Evolutionary conservation across 2,113 vertebrate genomes (phyloP).

Genomic region (Oceanodroma tethys): DNA sequence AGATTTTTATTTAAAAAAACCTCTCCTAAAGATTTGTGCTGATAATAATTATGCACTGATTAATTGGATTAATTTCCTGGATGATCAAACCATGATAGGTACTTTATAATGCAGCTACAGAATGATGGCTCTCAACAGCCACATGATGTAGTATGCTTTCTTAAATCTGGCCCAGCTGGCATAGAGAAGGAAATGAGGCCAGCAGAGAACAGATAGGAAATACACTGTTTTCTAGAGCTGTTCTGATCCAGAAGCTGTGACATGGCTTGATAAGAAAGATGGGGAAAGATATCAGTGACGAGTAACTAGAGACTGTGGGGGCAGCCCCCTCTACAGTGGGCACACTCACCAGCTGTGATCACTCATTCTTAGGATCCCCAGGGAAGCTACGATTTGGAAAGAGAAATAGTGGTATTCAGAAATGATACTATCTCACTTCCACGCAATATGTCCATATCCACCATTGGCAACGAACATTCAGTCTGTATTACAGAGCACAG

Average conservation of each 20-base stretch:
- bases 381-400: neutral
- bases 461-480: neutral
- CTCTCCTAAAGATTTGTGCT: neutral
- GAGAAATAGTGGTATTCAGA: neutral
- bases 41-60: constrained; percentile 3
- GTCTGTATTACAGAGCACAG: neutral
- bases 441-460: neutral
- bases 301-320: neutral
- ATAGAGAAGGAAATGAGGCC: neutral
- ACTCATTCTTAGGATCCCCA: neutral
- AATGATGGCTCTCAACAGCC: neutral
- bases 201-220: neutral
- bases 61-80: constrained; percentile 31
- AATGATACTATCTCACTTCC: neutral
- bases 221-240: neutral
- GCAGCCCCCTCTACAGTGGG: neutral
- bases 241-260: neutral
- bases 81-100: constrained; percentile 19
- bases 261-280: neutral
- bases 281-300: neutral
- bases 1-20: neutral
- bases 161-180: neutral
- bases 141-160: neutral
- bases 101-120: neutral
- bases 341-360: neutral